Conservation (phyloP, 2,113 vertebrate genomes). For the Salvator merianae region DNA sequence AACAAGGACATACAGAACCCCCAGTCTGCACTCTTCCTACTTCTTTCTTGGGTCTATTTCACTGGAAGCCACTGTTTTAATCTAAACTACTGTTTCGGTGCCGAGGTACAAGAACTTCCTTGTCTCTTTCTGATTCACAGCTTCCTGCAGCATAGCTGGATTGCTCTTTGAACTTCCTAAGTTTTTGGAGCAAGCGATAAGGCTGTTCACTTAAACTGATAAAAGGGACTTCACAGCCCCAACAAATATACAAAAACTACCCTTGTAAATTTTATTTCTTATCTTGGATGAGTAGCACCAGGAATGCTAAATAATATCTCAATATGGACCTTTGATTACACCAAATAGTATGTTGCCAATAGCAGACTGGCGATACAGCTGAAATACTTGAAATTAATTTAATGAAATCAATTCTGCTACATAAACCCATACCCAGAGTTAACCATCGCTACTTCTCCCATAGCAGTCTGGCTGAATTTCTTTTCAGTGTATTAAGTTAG, state of each 20-base stretch:
- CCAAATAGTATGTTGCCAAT: background rate
- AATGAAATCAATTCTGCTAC: too few relatives aligned
- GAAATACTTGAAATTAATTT: background rate
- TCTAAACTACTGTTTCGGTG: background rate
- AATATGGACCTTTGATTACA: background rate
- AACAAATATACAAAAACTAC: background rate
- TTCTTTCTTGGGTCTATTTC: background rate
- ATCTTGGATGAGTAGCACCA: background rate
- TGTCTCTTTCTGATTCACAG: background rate
- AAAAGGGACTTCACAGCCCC: background rate
- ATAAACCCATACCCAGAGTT: background rate
- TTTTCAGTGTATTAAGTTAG: background rate
- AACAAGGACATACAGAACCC: background rate
- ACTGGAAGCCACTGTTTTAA: background rate
- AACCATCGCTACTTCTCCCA: background rate
- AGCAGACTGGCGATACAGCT: background rate
- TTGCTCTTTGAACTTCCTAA: background rate
- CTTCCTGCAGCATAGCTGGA: background rate
- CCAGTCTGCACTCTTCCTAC: background rate
- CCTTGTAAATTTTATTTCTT: background rate
- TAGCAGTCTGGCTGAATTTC: background rate
- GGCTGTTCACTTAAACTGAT: background rate
- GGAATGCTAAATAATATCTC: too few relatives aligned
- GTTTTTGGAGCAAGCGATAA: background rate
- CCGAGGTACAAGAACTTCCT: background rate